phyloP scores from a whole-genome alignment of 2,113 vertebrate genomes.

The Gymnogyps californianus region DNA sequence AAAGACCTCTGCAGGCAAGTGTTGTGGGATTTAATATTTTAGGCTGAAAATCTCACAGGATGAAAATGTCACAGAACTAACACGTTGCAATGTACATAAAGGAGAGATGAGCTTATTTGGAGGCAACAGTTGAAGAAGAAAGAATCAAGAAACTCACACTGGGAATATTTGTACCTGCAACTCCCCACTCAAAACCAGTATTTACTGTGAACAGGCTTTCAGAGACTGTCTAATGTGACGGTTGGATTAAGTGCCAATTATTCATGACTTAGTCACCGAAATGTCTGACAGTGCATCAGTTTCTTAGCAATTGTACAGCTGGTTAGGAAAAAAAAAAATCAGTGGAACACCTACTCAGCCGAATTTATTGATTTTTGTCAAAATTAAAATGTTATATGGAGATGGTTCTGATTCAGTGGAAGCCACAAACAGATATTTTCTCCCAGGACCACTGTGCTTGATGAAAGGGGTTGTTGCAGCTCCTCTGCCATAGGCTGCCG shows the following conservation, averaged over 20 bases:
- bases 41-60: neutral
- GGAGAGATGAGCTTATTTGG: neutral
- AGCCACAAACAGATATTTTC: neutral
- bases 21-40: neutral
- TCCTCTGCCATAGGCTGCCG: neutral
- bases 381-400: neutral
- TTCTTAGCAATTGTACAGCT: slow-evolving; percentile 44
- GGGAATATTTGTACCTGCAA: slow-evolving; percentile 41
- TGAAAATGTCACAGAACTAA: slow-evolving; percentile 2
- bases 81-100: neutral
- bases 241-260: slow-evolving; percentile 40
- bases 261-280: slow-evolving; percentile 21
- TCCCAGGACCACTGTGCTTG: neutral
- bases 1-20: neutral
- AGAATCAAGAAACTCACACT: slow-evolving; percentile 6
- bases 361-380: slow-evolving; percentile 39
- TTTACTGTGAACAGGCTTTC: slow-evolving; percentile 40
- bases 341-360: slow-evolving; percentile 47
- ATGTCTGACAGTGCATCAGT: slow-evolving; percentile 37
- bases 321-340: slow-evolving; percentile 29
- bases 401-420: neutral
- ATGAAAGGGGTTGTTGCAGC: neutral
- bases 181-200: slow-evolving; percentile 1
- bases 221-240: slow-evolving; percentile 20
- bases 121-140: neutral